Evolutionary conservation across 1,140 invertebrate species (phyloP).

Genomic region (Habropoda laboriosa): DNA sequence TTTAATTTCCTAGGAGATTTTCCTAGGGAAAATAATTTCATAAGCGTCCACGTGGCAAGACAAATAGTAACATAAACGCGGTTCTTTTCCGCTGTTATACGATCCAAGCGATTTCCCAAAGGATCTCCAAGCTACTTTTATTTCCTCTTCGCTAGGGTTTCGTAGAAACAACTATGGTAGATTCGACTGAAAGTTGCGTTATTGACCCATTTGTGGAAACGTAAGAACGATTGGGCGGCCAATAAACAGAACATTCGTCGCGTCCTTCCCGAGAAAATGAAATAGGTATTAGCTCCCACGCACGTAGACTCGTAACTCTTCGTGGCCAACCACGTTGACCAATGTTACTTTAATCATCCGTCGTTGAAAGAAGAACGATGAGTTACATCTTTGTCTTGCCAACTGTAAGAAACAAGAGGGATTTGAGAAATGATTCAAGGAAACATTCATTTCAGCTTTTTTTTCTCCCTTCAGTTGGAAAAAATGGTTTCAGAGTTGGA

Average conservation of each 20-base stretch:
- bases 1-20: neutral
- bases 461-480: too few species aligned
- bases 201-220: neutral
- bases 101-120: constrained; percentile 40
- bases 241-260: neutral
- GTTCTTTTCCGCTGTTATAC: constrained; percentile 17
- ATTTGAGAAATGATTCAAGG: neutral
- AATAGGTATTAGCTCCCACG: too few species aligned
- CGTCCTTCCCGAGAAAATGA: neutral
- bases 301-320: neutral
- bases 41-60: neutral
- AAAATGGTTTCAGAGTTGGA: neutral
- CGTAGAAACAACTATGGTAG: neutral
- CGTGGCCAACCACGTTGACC: too few species aligned
- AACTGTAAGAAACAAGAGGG: neutral
- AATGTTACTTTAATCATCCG: neutral
- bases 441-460: neutral
- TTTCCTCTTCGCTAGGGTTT: constrained; percentile 15
- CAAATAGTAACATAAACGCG: neutral
- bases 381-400: neutral
- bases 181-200: constrained; percentile 12
- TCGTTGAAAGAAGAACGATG: neutral
- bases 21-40: neutral
- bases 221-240: neutral
- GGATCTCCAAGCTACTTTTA: constrained; percentile 7